Conservation (phyloP, 2,797 vertebrate species). For the Peromyscus attwateri region DNA sequence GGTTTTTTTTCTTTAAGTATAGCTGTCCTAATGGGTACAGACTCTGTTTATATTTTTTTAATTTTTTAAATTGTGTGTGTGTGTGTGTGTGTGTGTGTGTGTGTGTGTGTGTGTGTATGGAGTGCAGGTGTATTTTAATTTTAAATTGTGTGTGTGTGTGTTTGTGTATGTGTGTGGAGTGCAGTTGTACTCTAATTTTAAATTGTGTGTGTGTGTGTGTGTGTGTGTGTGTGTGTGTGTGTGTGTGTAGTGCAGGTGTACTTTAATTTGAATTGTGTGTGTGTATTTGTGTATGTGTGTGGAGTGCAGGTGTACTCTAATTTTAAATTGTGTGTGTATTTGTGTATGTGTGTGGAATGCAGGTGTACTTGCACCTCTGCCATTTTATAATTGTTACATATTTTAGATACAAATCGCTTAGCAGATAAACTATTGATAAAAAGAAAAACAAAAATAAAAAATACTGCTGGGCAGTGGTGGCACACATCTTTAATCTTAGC, state of each 20-base stretch:
- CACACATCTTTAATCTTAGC: neutral
- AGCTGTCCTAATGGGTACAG: neutral
- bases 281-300: too few relatives aligned
- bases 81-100: neutral
- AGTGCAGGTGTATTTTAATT: too few relatives aligned
- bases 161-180: too few relatives aligned
- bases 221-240: too few relatives aligned
- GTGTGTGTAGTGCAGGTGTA: too few relatives aligned
- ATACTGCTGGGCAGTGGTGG: neutral
- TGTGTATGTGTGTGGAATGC: neutral
- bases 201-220: too few relatives aligned
- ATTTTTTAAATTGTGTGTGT: neutral
- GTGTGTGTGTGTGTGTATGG: too few relatives aligned
- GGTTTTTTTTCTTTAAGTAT: neutral
- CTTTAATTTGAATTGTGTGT: too few relatives aligned
- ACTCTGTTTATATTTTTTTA: slow-evolving; percentile 34
- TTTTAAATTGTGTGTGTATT: neutral
- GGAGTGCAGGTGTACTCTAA: too few relatives aligned
- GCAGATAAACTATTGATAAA: neutral
- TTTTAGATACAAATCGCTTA: neutral
- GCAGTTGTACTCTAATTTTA: too few relatives aligned
- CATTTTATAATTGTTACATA: neutral
- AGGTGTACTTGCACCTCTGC: neutral
- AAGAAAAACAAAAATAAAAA: neutral
- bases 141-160: too few relatives aligned